These are phyloP conservation scores for Lasius fuliginosus DNA, from an alignment of 2,888 invertebrate species.

Conservation along the genomic window DNA sequence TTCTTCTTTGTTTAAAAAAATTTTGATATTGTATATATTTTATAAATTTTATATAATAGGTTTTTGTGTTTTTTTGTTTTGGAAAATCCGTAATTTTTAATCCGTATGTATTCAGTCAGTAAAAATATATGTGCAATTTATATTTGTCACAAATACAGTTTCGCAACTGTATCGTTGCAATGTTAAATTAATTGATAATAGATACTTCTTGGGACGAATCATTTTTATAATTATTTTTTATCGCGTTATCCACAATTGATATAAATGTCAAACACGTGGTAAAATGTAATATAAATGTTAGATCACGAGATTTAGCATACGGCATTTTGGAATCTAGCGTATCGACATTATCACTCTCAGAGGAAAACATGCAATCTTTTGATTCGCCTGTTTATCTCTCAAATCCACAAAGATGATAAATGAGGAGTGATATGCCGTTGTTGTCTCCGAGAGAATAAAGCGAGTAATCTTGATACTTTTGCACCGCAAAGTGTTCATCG, in stretches of 20 bases:
- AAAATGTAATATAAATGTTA: neutral
- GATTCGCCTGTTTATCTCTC: constrained; percentile 36
- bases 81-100: neutral
- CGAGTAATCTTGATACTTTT: constrained; percentile 10
- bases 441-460: neutral
- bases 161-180: neutral
- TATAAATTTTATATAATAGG: neutral
- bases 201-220: neutral
- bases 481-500: neutral
- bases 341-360: neutral
- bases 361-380: constrained; percentile 48
- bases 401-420: constrained; percentile 44
- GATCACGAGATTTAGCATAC: constrained; percentile 4
- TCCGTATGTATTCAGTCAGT: neutral
- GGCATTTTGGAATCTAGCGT: neutral
- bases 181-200: neutral
- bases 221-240: neutral
- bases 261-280: neutral
- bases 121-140: neutral
- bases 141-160: neutral
- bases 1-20: neutral
- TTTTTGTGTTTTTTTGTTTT: neutral
- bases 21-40: neutral
- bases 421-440: neutral
- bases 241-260: neutral